Base-by-base conservation (phyloP, 2,113 vertebrate genomes). In the Eulemur rufifrons region DNA sequence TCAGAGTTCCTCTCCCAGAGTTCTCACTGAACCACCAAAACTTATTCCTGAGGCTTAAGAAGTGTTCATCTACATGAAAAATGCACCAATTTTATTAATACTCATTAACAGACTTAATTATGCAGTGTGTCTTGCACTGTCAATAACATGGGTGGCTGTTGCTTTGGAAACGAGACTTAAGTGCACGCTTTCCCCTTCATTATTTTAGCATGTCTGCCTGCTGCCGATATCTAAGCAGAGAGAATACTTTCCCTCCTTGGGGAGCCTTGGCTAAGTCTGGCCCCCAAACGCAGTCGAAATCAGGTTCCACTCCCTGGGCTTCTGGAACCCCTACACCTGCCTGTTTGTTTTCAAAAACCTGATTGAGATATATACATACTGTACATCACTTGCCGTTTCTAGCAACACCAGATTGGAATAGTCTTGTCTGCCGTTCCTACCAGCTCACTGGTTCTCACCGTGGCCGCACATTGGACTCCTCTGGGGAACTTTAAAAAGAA, bases 61-160 rank as follows among this genome's bases (percentile, higher is more conserved):
- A 91, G 91, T 97, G 88, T 97, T 94, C 23, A 94, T 91, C 86
- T 97, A 83, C 96, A 83, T 93, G 91, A 5, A 76, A 92, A 94
- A 95, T 1, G 88, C 50, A 89, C 69, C 94, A 94, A 86, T 97
- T 86, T 96, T 92, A 96, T 97, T 95, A 97, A 95, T 93, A 83
- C 95, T 97, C 94, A 97, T 96, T 97, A 97, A 68, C 52, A 76
- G 95, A 76, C 82, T 96, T 96, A 96, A 97, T 97, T 96, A 98
- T 86, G 68, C 74, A 86, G 96, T 89, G 95, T 97, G 89, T 86
- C 86, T 89, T 50, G 91, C 61, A 91, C 86, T 94, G 96, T 96
- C 95, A 91, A 91, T 96, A 86, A 76, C 89, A 83, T n/a, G n/a
- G 86, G 74, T 10, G 52, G 82, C 89, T 86, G 93, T 61, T 91